These are phyloP conservation scores for Emydoidea blandingii DNA, from an alignment of 2,797 vertebrate genomes.

Conservation along the genomic window DNA sequence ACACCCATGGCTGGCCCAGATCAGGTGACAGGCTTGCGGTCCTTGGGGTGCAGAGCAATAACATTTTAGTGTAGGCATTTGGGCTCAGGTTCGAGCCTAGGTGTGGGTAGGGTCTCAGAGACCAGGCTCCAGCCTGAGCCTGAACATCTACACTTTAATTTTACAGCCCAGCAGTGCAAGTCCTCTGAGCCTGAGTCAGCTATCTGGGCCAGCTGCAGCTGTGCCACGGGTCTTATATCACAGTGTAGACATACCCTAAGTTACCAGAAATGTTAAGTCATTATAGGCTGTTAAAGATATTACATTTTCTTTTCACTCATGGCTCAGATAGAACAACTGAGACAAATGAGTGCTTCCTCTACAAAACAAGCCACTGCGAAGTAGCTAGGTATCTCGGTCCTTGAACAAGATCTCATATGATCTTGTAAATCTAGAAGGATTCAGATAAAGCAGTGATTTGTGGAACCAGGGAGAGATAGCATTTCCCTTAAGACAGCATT, in stretches of 20 bases:
- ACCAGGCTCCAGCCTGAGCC: background rate
- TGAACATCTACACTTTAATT: background rate
- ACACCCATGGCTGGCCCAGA: background rate
- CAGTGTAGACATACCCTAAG: background rate
- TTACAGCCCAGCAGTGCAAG: background rate
- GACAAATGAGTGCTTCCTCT: background rate
- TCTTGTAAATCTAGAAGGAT: background rate
- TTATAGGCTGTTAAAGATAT: background rate
- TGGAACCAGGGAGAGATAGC: background rate
- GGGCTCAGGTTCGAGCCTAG: background rate
- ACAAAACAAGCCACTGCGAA: background rate
- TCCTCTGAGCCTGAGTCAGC: background rate
- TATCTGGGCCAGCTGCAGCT: background rate
- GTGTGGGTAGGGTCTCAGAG: background rate
- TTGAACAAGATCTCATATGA: background rate
- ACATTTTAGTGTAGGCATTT: background rate
- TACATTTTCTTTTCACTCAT: background rate
- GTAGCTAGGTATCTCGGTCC: background rate
- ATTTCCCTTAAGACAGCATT: background rate
- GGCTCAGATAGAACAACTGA: background rate
- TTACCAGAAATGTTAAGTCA: background rate
- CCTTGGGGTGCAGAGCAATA: background rate
- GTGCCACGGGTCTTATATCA: background rate
- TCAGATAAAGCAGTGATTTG: background rate
- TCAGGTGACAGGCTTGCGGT: background rate